These are phyloP conservation scores for Catharus ustulatus DNA, from an alignment of 2,797 vertebrate genomes.

Conservation along the genomic window DNA sequence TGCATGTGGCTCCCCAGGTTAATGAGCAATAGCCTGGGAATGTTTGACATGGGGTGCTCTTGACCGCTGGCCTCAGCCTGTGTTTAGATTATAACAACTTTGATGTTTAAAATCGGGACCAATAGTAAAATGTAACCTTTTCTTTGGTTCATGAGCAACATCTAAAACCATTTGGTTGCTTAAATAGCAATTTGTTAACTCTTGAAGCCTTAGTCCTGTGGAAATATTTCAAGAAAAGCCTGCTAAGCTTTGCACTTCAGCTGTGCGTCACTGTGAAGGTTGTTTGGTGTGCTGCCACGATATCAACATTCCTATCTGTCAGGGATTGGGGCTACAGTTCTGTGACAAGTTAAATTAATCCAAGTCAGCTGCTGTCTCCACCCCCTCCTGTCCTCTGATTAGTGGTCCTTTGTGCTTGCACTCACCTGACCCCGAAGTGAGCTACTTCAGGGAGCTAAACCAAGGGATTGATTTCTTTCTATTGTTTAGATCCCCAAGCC, in stretches of 20 bases:
- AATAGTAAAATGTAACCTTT: not conserved
- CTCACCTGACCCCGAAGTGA: not conserved
- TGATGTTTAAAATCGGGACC: not conserved
- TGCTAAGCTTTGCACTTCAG: not conserved
- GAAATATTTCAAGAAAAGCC: not conserved
- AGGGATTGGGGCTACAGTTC: not conserved
- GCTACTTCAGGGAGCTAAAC: not conserved
- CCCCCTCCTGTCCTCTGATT: not conserved
- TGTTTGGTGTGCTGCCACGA: not conserved
- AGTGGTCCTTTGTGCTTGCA: not conserved
- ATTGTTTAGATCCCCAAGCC: not conserved
- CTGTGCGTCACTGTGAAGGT: not conserved
- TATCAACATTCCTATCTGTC: slow-evolving; percentile 30
- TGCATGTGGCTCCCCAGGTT: not conserved
- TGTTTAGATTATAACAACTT: slow-evolving; percentile 16
- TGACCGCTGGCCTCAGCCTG: not conserved
- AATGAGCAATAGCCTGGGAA: slow-evolving; percentile 62
- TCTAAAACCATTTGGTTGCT: not conserved
- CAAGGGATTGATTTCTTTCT: not conserved
- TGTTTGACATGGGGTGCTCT: slow-evolving; percentile 40
- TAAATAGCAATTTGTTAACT: not conserved
- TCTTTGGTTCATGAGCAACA: not conserved
- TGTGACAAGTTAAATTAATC: not conserved
- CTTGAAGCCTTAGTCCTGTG: not conserved
- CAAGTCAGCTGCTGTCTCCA: not conserved